These are phyloP conservation scores for Cantharis flavilabris DNA, from an alignment of 2,888 invertebrate genomes.

Conservation along the genomic window DNA sequence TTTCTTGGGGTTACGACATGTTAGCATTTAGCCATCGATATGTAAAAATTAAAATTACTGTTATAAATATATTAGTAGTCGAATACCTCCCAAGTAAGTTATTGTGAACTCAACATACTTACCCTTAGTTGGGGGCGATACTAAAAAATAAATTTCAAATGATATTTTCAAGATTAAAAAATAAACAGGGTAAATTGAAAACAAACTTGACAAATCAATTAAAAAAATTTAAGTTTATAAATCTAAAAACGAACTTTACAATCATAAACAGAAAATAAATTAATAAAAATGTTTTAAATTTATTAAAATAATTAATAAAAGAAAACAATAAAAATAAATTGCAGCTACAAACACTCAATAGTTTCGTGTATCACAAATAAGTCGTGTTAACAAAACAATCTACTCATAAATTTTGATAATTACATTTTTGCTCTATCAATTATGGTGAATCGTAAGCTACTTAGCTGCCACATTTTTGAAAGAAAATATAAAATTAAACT, in stretches of 20 bases:
- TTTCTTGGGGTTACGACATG: too few relatives aligned
- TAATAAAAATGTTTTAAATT: background rate
- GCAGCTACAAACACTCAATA: background rate
- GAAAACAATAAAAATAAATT: slow-evolving; percentile 4
- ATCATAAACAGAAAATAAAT: background rate
- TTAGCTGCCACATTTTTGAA: background rate
- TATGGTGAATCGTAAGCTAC: background rate
- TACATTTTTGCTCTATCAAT: background rate
- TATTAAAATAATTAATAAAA: background rate
- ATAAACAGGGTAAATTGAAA: background rate
- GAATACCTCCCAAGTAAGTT: background rate
- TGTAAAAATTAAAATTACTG: too few relatives aligned
- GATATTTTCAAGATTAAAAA: background rate
- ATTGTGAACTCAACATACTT: background rate
- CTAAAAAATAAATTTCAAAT: background rate
- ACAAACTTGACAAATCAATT: background rate
- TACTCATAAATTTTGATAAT: background rate
- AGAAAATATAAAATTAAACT: background rate
- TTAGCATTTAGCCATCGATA: too few relatives aligned
- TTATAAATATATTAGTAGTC: too few relatives aligned
- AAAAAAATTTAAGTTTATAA: background rate
- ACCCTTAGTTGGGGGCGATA: background rate
- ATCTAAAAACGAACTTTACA: background rate
- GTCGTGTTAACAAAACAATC: background rate
- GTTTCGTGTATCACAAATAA: background rate